phyloP scores from a whole-genome alignment of 2,113 vertebrate genomes.

The Lycaon pictus region DNA sequence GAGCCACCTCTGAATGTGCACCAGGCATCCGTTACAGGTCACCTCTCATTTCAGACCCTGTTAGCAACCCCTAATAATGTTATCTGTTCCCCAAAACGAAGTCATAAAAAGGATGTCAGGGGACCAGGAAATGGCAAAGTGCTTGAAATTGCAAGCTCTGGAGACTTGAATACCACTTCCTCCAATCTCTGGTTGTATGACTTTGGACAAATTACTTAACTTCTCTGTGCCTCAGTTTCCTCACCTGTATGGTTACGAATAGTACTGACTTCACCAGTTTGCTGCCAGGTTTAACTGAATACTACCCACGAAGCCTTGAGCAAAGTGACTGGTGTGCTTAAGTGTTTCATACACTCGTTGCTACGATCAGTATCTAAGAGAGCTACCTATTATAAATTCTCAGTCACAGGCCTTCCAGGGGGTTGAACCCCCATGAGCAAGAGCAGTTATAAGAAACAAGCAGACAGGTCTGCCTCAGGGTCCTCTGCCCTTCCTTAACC shows the following conservation, averaged over 20 bases:
- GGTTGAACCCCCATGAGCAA: not conserved
- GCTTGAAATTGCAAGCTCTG: not conserved
- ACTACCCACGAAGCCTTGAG: not conserved
- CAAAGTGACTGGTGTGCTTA: not conserved
- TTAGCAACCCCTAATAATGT: not conserved
- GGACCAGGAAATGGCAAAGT: not conserved
- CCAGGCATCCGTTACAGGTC: not conserved
- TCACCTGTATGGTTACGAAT: not conserved
- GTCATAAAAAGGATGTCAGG: slow-evolving; percentile 30
- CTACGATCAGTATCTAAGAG: not conserved
- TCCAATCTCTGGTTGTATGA: not conserved
- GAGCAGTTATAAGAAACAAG: not conserved
- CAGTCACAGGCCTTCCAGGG: not conserved
- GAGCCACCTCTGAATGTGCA: not conserved
- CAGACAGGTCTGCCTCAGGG: not conserved
- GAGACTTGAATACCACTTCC: not conserved
- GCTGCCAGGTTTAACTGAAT: slow-evolving; percentile 38
- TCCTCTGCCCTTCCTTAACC: not conserved
- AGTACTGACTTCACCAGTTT: not conserved
- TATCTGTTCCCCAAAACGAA: not conserved
- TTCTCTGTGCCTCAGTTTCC: not conserved
- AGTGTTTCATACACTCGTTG: slow-evolving; percentile 6
- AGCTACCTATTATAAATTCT: not conserved
- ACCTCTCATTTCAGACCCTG: not conserved
- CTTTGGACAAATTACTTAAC: not conserved